Evolutionary conservation across 1,140 invertebrate genomes (phyloP).

Genomic region (Lycorma delicatula): DNA sequence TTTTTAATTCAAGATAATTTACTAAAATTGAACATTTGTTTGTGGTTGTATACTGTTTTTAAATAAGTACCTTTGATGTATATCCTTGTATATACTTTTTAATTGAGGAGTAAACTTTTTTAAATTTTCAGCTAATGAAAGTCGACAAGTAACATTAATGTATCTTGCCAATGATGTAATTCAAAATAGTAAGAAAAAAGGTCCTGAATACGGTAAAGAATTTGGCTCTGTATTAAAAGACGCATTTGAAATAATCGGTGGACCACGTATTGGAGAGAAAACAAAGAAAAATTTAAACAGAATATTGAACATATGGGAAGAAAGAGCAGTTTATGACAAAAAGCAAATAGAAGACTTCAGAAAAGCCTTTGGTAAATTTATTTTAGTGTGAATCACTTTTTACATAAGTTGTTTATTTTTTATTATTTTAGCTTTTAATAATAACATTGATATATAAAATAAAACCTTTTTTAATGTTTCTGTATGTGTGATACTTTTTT

Average conservation of each 20-base stretch:
- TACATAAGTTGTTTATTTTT: too few relatives aligned
- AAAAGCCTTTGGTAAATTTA: slow-evolving; percentile 43
- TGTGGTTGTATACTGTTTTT: too few relatives aligned
- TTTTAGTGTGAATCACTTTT: slow-evolving; percentile 37
- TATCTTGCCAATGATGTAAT: slow-evolving; percentile 98
- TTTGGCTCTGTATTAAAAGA: slow-evolving; percentile 67
- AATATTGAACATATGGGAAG: slow-evolving; percentile 85
- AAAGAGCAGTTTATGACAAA: slow-evolving; percentile 80
- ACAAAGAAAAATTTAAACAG: slow-evolving; percentile 67
- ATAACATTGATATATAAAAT: too few relatives aligned
- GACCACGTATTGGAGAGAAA: slow-evolving; percentile 59
- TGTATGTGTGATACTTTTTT: too few relatives aligned
- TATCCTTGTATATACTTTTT: too few relatives aligned
- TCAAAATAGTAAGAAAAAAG: slow-evolving; percentile 96
- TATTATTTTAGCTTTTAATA: too few relatives aligned
- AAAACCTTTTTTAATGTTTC: too few relatives aligned
- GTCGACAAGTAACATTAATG: slow-evolving; percentile 85
- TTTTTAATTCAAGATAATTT: too few relatives aligned
- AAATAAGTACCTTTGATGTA: too few relatives aligned
- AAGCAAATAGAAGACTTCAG: slow-evolving; percentile 66
- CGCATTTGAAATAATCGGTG: slow-evolving; percentile 72
- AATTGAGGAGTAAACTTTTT: slow-evolving; percentile 16
- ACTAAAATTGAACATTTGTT: too few relatives aligned
- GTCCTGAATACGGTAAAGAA: slow-evolving; percentile 87
- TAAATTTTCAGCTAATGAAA: slow-evolving; percentile 70